Evolutionary conservation across 2,113 vertebrate genomes (phyloP).

Genomic region (Gallinago paraguaiae): DNA sequence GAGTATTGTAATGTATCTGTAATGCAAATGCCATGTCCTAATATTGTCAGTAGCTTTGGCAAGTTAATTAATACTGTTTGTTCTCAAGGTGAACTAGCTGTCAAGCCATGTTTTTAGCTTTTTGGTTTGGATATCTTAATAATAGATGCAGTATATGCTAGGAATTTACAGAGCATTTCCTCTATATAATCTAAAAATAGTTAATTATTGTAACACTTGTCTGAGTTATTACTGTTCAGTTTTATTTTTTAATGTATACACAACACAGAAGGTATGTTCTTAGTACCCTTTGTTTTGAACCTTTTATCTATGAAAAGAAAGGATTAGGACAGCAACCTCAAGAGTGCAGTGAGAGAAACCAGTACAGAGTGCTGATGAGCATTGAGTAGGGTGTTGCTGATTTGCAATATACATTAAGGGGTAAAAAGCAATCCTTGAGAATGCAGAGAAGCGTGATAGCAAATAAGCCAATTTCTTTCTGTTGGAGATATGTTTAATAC

Average conservation of each 20-base stretch:
- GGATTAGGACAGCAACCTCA: not conserved
- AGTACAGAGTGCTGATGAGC: not conserved
- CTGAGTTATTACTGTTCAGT: not conserved
- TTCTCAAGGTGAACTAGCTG: not conserved
- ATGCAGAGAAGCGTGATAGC: not conserved
- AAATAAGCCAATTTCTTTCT: not conserved
- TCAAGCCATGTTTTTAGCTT: not conserved
- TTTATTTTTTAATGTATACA: not conserved
- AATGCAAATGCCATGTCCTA: not conserved
- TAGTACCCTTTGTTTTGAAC: not conserved
- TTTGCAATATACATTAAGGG: not conserved
- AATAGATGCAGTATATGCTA: not conserved
- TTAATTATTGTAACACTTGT: not conserved
- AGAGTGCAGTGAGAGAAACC: not conserved
- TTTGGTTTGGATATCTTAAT: not conserved
- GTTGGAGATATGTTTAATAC: not conserved
- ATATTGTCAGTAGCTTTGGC: not conserved
- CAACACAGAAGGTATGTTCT: not conserved
- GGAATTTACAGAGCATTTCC: not conserved
- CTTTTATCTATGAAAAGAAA: not conserved
- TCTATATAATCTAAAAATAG: not conserved
- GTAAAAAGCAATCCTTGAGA: not conserved
- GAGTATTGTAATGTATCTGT: not conserved
- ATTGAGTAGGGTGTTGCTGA: accelerated
- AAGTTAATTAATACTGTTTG: not conserved